phyloP scores from a whole-genome alignment of 2,888 invertebrate species.

The Calameuta idolon region DNA sequence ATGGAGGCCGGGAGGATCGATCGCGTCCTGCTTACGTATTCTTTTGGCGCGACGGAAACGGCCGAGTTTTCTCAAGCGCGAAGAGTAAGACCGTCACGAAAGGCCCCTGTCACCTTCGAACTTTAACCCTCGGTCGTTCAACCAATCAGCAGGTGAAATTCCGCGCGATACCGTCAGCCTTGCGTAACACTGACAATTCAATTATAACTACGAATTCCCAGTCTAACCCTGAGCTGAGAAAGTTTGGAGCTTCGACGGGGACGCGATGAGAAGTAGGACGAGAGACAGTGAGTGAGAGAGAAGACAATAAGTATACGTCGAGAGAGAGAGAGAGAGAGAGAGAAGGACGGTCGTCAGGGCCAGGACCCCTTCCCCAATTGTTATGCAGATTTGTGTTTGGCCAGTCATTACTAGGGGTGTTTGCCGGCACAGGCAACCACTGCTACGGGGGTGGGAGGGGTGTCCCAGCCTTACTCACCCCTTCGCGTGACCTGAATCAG shows the following conservation, averaged over 20 bases:
- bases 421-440: conserved; percentile 58
- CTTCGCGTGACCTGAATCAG: conserved; percentile 16
- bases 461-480: conserved; percentile 19
- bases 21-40: not conserved
- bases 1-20: not conserved
- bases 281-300: not conserved
- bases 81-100: not conserved
- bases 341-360: conserved; percentile 22
- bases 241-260: conserved; percentile 44
- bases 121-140: not conserved
- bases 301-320: not conserved
- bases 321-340: conserved; percentile 20
- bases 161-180: conserved; percentile 32
- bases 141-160: conserved; percentile 32
- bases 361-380: conserved; percentile 44
- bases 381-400: conserved; percentile 75
- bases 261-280: conserved; percentile 30
- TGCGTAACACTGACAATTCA: conserved; percentile 53
- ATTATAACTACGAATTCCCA: conserved; percentile 58
- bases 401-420: conserved; percentile 70
- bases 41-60: not conserved
- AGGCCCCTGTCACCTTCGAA: not conserved
- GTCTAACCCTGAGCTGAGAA: conserved; percentile 49
- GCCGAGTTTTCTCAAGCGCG: conserved; percentile 1
- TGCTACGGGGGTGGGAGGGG: conserved; percentile 22